phyloP scores from a whole-genome alignment of 2,888 invertebrate genomes.

The Acheta domesticus region DNA sequence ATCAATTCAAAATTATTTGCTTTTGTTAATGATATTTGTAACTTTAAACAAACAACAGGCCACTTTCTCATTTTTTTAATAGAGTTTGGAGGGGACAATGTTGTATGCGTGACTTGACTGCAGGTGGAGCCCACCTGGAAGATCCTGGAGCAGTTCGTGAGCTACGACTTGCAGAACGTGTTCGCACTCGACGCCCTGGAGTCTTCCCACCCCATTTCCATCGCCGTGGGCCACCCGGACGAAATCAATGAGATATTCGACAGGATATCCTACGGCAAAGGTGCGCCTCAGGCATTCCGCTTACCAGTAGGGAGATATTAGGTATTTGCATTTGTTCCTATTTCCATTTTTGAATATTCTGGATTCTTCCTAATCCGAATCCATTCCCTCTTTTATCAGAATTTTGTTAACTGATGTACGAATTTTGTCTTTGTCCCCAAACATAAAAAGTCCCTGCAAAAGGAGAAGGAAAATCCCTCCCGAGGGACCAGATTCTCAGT shows the following conservation, averaged over 20 bases:
- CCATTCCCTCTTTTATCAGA: too few relatives aligned
- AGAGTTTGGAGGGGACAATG: not conserved
- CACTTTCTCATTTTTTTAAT: not conserved
- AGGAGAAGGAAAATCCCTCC: too few relatives aligned
- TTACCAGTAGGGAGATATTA: too few relatives aligned
- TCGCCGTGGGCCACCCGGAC: constrained; percentile 79
- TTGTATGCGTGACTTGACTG: not conserved
- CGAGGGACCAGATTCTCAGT: too few relatives aligned
- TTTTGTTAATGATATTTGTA: not conserved
- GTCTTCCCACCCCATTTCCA: constrained; percentile 80
- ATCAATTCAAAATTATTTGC: not conserved
- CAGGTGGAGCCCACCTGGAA: constrained; percentile 66
- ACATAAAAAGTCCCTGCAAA: too few relatives aligned
- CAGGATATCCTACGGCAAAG: constrained; percentile 86
- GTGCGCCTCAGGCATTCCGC: constrained; percentile 45
- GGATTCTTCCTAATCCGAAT: too few relatives aligned
- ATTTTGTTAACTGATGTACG: too few relatives aligned
- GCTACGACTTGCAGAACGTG: constrained; percentile 72
- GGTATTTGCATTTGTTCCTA: too few relatives aligned
- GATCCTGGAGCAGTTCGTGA: constrained; percentile 73
- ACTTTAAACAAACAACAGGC: not conserved
- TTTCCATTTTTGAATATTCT: too few relatives aligned
- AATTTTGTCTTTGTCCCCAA: too few relatives aligned
- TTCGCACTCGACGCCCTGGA: constrained; percentile 74
- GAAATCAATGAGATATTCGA: constrained; percentile 88